A percentile compares a stretch with the other conserved stretches of the same genome.
phyloP scores from a whole-genome alignment of 2,797 vertebrate genomes.

The Falco cherrug region DNA sequence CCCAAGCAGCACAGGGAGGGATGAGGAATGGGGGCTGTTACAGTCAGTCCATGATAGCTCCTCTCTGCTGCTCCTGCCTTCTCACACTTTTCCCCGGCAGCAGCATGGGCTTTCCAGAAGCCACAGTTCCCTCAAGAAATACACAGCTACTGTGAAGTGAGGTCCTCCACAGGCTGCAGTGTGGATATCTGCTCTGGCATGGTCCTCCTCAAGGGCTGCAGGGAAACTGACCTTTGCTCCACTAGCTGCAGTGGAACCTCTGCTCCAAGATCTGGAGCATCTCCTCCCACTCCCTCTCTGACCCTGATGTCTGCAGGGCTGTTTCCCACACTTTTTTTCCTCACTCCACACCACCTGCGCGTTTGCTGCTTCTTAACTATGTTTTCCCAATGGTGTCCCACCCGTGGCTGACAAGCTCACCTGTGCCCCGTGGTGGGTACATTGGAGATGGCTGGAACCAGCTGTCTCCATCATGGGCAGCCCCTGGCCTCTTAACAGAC shows the following conservation, averaged over 20 bases:
- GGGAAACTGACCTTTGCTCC: no score
- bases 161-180: neutral
- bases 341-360: neutral
- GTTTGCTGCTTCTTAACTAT: neutral
- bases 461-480: neutral
- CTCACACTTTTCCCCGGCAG: neutral
- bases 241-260: neutral
- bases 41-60: neutral
- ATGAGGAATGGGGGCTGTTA: neutral
- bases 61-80: neutral
- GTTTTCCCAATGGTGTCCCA: neutral
- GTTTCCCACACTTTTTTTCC: neutral
- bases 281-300: neutral
- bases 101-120: neutral
- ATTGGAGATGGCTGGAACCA: neutral
- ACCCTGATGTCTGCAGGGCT: neutral
- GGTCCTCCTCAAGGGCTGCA: neutral
- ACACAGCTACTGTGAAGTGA: no score
- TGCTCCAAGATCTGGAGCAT: neutral
- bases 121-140: neutral
- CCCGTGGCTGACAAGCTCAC: no score
- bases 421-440: no score
- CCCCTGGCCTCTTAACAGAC: neutral
- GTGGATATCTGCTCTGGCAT: no score
- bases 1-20: neutral